Evolutionary conservation across 2,888 invertebrate genomes (phyloP), one percentile per base, ranked within the genome.

Genomic region (Thysanoteuthis rhombus): DNA sequence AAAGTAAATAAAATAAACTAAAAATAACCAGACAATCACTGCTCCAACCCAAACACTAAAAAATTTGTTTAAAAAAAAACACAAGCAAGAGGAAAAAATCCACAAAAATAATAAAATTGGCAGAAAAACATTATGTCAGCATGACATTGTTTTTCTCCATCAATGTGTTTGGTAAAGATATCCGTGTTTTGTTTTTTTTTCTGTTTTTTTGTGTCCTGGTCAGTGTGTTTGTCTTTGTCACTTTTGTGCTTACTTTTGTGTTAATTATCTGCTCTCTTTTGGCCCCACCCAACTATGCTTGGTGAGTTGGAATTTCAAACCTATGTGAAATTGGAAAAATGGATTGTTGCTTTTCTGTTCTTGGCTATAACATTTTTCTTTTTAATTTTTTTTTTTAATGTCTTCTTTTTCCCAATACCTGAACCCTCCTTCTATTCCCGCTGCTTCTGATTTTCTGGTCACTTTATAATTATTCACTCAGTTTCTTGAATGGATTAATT

Each of bases 381-480:
- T 75, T 10, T 8, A 36, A 16, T 8, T 75, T 25, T 75, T 3
- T 75, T n/a, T n/a, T 4, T 75, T 28, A 1, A 5, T 5, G 10
- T 10, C 58, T 4, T 75, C 12, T 19, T n/a, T 12, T n/a, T 10
- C 32, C n/a, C 75, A 75, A 32, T n/a, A 32, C 75, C 75, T 12
- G 36, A n/a, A 10, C 75, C n/a, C 36, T 75, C 75, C 36, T 36
- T 75, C n/a, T 36, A 1, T 92, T 32, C n/a, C 12, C 45, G 19
- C 8, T 40, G 1, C 28, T 42, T 40, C 28, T 92, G 92, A 40
- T 92, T 92, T 92, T 92, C n/a, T 92, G 45, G 40, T 45, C 45
- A 40, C 92, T 92, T 92, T 92, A 92, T 92, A 92, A 92, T 92
- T 92, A 92, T 92, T 40, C 92, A 92, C 39, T 92, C 92, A 92